A percentile compares a stretch with the other conserved stretches of the same genome.
Evolutionary conservation across 2,888 invertebrate species (phyloP).

Genomic region (Autographa gamma): DNA sequence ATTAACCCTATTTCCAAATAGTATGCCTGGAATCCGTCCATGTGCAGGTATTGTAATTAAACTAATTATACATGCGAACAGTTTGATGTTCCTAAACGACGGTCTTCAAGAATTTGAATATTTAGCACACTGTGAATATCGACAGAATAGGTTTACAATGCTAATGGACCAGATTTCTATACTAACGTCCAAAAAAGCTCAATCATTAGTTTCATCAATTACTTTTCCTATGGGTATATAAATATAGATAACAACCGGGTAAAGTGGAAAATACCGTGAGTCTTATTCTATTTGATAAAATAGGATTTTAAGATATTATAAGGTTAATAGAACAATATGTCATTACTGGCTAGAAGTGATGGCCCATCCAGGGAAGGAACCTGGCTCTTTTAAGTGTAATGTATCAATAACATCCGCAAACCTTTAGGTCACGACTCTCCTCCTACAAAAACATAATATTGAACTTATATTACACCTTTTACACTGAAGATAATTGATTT

Average conservation of each 20-base stretch:
- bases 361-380: neutral
- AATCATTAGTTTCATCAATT: too few species aligned
- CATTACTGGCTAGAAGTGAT: neutral
- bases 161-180: neutral
- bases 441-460: constrained; percentile 2
- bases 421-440: neutral
- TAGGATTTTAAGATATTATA: too few species aligned
- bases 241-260: too few species aligned
- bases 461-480: constrained; percentile 22
- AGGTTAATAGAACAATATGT: too few species aligned
- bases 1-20: constrained; percentile 56
- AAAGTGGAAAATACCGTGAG: too few species aligned
- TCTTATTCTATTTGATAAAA: too few species aligned
- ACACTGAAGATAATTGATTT: constrained; percentile 52
- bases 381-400: neutral
- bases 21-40: constrained; percentile 50
- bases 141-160: neutral
- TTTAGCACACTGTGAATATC: neutral
- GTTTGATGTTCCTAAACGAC: neutral
- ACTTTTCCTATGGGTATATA: too few species aligned
- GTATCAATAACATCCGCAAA: neutral
- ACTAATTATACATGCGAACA: constrained; percentile 2
- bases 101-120: neutral
- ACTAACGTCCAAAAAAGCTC: neutral
- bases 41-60: constrained; percentile 5